Percentiles rank a stretch among this genome's conserved stretches.
Evolutionary conservation across 1,140 invertebrate genomes (phyloP).

Genomic region (Campodea augens): DNA sequence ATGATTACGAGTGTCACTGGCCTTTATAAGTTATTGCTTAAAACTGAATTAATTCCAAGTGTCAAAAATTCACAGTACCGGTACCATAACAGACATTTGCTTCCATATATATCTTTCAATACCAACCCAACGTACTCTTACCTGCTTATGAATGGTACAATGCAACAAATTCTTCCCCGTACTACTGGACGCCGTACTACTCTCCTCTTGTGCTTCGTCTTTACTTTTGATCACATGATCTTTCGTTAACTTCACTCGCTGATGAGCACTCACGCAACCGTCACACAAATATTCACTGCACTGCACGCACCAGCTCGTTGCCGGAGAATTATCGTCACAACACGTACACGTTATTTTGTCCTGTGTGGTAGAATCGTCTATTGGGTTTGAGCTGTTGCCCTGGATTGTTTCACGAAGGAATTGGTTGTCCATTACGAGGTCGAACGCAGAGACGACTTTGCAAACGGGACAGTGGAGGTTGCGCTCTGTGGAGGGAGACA

Average conservation of each 20-base stretch:
- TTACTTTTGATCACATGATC: conserved; percentile 76
- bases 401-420: conserved; percentile 41
- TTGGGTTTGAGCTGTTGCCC: conserved; percentile 15
- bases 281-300: conserved; percentile 81
- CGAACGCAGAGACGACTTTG: conserved; percentile 35
- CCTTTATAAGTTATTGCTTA: too few species aligned
- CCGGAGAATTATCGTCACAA: conserved; percentile 54
- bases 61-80: background rate
- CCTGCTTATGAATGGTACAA: conserved; percentile 52
- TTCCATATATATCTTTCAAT: background rate
- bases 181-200: conserved; percentile 29
- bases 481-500: conserved; percentile 11
- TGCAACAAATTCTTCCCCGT: conserved; percentile 37
- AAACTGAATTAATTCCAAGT: background rate
- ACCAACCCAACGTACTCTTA: conserved; percentile 17
- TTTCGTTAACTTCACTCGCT: conserved; percentile 71
- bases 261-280: conserved; percentile 57
- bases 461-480: conserved; percentile 33
- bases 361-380: conserved; percentile 22
- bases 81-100: background rate
- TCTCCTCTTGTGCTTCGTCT: conserved; percentile 45
- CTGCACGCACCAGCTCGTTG: conserved; percentile 68
- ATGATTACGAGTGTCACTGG: too few species aligned
- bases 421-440: conserved; percentile 51
- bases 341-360: conserved; percentile 66